Evolutionary conservation across 1,140 invertebrate genomes (phyloP), one percentile per base, ranked within the genome.

Genomic region (Phymastichus coffea): DNA sequence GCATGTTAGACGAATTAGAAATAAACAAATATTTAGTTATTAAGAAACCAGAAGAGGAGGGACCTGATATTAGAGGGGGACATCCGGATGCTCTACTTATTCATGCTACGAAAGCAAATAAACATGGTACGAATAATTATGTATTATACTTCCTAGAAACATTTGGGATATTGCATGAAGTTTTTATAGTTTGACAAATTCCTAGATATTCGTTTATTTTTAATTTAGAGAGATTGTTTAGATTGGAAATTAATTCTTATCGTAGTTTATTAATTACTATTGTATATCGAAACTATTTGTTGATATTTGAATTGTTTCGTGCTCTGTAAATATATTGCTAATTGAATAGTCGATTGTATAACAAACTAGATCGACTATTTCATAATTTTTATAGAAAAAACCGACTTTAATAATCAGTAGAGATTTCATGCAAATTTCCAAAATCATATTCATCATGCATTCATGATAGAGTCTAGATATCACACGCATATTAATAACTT

Each of bases 21-120:
- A 90, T 95, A 14, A 85, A 81, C 55, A 82, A 87, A 64, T 88
- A 88, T 78, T 81, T 96, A 61, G 84, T 93, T 23, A 80, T 89
- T 40, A 92, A 91, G 70, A 90, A 90, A 67, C 75, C 82, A 1
- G 85, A 88, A 17, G 92, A 94, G 71, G 92, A 94, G 59, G 90
- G 90, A 7, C 91, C 93, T 0, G 93, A 95, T 65, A 88, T 97
- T 35, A 84, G 93, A 49, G 95, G 94, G 8, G 95, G 95, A 30
- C 85, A 91, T 65, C 87, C 94, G 0, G 94, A 97, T 78, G 94
- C 93, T 2, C 84, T 98, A 22, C 88, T 98, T 57, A 92, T 97
- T 55, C 90, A 95, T 72, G 95, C 95, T 17, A 95, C 94, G 46
- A 93, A 93, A 79, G 90, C 91, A 51, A 91, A 89, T 70, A 95